Percentiles rank a stretch among this genome's conserved stretches.
Evolutionary conservation across 2,797 vertebrate genomes (phyloP).

Genomic region (Pangasius mekongensis): DNA sequence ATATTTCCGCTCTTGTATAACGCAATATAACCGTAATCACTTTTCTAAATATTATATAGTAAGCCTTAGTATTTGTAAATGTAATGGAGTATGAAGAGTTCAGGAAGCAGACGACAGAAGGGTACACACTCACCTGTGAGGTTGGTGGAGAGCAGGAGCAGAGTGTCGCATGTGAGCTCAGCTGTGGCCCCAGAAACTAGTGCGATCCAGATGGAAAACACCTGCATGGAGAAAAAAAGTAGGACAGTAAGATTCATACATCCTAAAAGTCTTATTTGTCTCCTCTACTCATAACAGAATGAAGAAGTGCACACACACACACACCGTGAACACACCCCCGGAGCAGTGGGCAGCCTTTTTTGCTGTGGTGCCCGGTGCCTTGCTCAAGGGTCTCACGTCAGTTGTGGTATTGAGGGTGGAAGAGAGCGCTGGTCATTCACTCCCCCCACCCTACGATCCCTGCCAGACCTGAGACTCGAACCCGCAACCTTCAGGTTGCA

Average conservation of each 20-base stretch:
- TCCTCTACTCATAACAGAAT: too few relatives aligned
- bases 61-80: neutral
- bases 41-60: neutral
- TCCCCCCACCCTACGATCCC: too few relatives aligned
- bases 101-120: neutral
- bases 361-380: too few relatives aligned
- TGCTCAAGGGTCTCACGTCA: too few relatives aligned
- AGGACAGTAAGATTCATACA: conserved; percentile 1
- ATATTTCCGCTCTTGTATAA: neutral
- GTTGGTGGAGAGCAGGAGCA: conserved; percentile 68
- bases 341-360: too few relatives aligned
- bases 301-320: neutral
- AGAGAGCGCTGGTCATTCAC: too few relatives aligned
- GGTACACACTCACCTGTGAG: conserved; percentile 71
- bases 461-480: too few relatives aligned
- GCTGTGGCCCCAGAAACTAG: conserved; percentile 66
- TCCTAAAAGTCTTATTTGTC: too few relatives aligned
- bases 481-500: too few relatives aligned
- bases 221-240: conserved; percentile 58
- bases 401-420: too few relatives aligned
- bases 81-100: neutral
- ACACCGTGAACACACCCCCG: too few relatives aligned
- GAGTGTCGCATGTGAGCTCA: conserved; percentile 77
- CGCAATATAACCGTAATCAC: neutral
- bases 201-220: conserved; percentile 70